Evolutionary conservation across 2,888 invertebrate species (phyloP).

Genomic region (Hemaris fuciformis): DNA sequence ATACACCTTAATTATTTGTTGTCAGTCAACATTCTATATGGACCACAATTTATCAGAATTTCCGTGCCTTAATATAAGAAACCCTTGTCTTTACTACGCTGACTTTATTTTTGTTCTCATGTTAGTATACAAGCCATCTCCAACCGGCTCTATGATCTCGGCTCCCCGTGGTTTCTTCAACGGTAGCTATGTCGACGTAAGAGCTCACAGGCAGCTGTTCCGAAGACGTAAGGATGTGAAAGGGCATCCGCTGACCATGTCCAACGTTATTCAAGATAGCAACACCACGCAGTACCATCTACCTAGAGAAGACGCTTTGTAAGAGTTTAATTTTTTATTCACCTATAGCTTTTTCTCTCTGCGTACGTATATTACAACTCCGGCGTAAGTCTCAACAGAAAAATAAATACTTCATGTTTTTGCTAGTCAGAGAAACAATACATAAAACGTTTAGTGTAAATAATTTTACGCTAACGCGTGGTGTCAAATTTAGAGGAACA

Average conservation of each 20-base stretch:
- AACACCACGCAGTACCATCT: constrained; percentile 54
- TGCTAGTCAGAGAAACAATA: too few relatives aligned
- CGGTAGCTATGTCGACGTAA: constrained; percentile 41
- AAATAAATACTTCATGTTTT: too few relatives aligned
- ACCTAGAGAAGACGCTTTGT: constrained; percentile 55
- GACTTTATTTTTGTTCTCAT: background rate
- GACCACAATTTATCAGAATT: too few relatives aligned
- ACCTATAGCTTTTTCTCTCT: too few relatives aligned
- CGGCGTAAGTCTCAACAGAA: too few relatives aligned
- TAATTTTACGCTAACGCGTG: too few relatives aligned
- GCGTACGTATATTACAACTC: too few relatives aligned
- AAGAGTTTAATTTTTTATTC: constrained; percentile 24
- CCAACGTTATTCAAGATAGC: constrained; percentile 64
- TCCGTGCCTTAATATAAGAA: too few relatives aligned
- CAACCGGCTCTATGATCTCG: constrained; percentile 32
- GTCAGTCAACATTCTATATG: too few relatives aligned
- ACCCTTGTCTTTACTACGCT: background rate
- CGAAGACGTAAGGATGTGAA: constrained; percentile 54
- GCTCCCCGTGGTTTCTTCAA: constrained; percentile 52
- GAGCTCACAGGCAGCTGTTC: constrained; percentile 48
- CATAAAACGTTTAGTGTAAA: too few relatives aligned
- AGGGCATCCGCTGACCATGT: constrained; percentile 57
- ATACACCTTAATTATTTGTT: too few relatives aligned
- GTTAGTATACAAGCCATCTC: constrained; percentile 56
- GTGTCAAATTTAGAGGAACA: too few relatives aligned